Base-by-base conservation (phyloP, 2,113 vertebrate species). In the Aviceda subcristata region DNA sequence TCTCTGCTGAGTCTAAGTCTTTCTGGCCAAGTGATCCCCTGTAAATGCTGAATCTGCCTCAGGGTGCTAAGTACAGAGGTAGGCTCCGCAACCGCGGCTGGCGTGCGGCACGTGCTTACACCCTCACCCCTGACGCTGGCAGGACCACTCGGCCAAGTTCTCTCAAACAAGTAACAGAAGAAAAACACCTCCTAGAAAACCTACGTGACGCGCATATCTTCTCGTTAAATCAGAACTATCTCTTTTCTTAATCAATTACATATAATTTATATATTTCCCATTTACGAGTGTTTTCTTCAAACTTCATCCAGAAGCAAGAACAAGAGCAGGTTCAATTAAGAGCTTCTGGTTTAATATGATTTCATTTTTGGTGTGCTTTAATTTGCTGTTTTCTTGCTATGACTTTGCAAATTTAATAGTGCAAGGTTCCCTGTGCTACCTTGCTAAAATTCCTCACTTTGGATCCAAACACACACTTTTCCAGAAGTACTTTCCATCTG, bases 71-170 rank as follows among this genome's bases (percentile, higher is more conserved):
- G 38, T 4, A 51, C 51, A 38, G 59, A 84, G 67, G 5, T 20
- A 15, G 26, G 11, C 23, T n/a, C 11, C 11, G 23, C 57, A 68
- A 8, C 15, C 19, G 21, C 43, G 46, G 51, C 62, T 63, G 39
- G 32, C 0, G 0, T 2, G 24, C 3, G 7, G 14, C 87, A 86
- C 15, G 36, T 10, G 50, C 30, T 66, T 7, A 20, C 24, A 48
- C 5, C n/a, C 17, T 5, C 48, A 11, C 15, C 10, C 6, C 45
- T 34, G 20, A 50, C 73, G 36, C 30, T 64, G 30, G 20, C 2
- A n/a, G 29, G 67, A 38, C 22, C 29, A 14, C 5, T 79, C 30
- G 30, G 57, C 19, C 34, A 62, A 53, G 29, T 53, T 36, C 27
- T 74, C 26, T 69, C 63, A 69, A 29, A 59, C 24, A 56, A 77